Evolutionary conservation across 2,113 vertebrate genomes (phyloP).

Genomic region (Oncorhynchus tshawytscha): DNA sequence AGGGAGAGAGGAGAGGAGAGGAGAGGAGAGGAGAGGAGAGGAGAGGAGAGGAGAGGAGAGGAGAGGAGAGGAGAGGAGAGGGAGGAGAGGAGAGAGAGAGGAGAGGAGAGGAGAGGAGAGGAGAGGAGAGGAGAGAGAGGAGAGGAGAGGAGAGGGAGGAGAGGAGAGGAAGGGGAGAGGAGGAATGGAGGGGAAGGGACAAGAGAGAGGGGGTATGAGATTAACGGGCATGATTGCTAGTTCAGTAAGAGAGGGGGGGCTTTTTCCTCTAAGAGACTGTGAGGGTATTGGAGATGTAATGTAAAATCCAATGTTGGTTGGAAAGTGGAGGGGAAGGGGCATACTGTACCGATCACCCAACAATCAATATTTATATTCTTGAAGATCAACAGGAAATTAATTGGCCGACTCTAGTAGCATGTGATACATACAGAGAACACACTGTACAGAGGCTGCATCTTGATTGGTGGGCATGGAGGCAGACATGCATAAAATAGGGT

Average conservation of each 20-base stretch:
- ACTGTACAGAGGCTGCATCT: background rate
- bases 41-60: constrained; percentile 3
- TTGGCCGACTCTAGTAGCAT: constrained; percentile 50
- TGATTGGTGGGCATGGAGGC: no score
- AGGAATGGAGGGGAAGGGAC: no score
- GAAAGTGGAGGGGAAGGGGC: constrained; percentile 20
- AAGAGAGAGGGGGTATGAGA: constrained; percentile 71
- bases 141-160: no score
- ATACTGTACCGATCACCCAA: constrained; percentile 48
- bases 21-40: constrained; percentile 22
- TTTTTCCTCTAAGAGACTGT: constrained; percentile 53
- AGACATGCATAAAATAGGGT: background rate
- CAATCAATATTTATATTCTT: constrained; percentile 60
- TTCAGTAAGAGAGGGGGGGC: constrained; percentile 39
- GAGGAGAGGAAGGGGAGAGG: background rate
- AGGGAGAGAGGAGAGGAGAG: background rate
- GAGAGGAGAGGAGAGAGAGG: background rate
- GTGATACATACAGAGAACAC: background rate
- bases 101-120: constrained; percentile 3
- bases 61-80: background rate
- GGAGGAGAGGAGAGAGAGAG: constrained; percentile 26
- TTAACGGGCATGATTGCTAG: constrained; percentile 77
- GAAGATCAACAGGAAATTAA: constrained; percentile 72
- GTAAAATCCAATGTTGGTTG: constrained; percentile 18
- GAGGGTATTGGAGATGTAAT: constrained; percentile 28